Percentiles rank a stretch among this genome's conserved stretches.
These are phyloP conservation scores for Aphrophora alni DNA, from an alignment of 2,888 invertebrate species.

Conservation along the genomic window DNA sequence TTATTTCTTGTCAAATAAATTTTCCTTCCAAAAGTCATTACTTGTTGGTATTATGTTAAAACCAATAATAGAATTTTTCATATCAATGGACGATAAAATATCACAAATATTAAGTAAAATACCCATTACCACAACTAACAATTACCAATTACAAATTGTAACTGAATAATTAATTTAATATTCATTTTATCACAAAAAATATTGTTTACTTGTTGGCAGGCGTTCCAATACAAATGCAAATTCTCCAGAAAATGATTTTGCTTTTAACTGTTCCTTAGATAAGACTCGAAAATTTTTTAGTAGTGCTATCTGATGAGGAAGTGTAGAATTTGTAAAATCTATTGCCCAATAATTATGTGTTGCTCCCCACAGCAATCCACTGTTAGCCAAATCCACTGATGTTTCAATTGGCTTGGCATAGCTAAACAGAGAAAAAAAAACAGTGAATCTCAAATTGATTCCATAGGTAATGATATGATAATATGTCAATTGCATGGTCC, in stretches of 20 bases:
- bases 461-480: too few relatives aligned
- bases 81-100: too few relatives aligned
- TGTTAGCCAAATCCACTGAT: not conserved
- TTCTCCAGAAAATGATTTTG: not conserved
- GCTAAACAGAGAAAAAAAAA: not conserved
- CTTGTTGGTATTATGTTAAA: too few relatives aligned
- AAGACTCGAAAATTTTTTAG: not conserved
- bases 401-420: not conserved
- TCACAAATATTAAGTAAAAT: too few relatives aligned
- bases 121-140: too few relatives aligned
- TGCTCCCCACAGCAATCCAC: not conserved
- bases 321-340: not conserved
- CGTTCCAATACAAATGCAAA: not conserved
- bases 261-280: not conserved
- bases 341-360: not conserved
- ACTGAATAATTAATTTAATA: too few relatives aligned
- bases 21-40: too few relatives aligned
- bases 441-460: too few relatives aligned
- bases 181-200: not conserved
- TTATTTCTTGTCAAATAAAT: too few relatives aligned
- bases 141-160: too few relatives aligned
- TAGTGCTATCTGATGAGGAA: not conserved
- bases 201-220: not conserved
- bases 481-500: too few relatives aligned
- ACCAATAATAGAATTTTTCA: too few relatives aligned